Base-by-base conservation (phyloP, 1,140 invertebrate genomes). In the Brachystomella parvula region DNA sequence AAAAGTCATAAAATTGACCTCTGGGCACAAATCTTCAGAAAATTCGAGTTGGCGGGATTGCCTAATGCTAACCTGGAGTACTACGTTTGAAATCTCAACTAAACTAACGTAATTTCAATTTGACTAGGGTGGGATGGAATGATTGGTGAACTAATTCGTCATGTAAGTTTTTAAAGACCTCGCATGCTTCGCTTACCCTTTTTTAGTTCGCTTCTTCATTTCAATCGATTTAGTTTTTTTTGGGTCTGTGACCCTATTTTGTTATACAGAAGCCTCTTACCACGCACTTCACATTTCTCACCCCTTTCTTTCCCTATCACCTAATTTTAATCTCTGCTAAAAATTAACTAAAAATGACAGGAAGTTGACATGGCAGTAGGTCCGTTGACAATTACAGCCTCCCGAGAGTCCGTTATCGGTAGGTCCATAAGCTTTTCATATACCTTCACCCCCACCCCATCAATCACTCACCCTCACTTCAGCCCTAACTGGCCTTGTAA, bases 331-430 rank as follows among this genome's bases (percentile, higher is more conserved):
- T 21, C 6, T 12, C n/a, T 21, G 28, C 28, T 6, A 21, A 57
- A 60, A 60, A 35, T 32, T 26, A 12, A 21, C 21, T 15, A 6
- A 30, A 30, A 1, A 35, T 6, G n/a, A 19, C 76, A 85, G 83
- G 82, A 83, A 76, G 84, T 84, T 2, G 85, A 87, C 74, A 76
- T 87, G 57, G 82, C 83, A 6, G 82, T 87, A 17, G 83, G 85
- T 12, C 83, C 84, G 1, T 75, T 87, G 49, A 87, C 85, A 33
- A 87, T 86, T 64, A 87, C 83, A 28, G 76, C 80, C 74, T 74
- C 80, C 21, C 65, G 86, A 30, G 85, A 87, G 76, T 78, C 84
- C 68, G 84, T 84, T 15, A 83, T 87, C 32, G 85, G 87, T 75
- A 76, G 75, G 66, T 84, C 21, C 39, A 44, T 9, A 6, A 53